These are phyloP conservation scores for Tonatia bakeri DNA, from an alignment of 2,113 vertebrate species.

Conservation along the genomic window DNA sequence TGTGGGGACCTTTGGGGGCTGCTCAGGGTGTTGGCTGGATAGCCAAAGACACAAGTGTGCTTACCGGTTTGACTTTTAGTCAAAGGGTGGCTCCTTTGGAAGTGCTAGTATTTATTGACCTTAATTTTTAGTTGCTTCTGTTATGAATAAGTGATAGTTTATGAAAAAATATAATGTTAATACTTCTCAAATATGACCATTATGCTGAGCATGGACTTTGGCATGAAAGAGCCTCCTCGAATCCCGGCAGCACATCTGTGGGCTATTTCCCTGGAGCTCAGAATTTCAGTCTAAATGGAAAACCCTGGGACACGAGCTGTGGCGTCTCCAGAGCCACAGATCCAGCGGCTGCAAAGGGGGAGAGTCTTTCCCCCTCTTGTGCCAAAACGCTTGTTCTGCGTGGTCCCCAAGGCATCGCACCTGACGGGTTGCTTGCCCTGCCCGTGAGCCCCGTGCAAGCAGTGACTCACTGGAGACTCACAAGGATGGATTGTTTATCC, in stretches of 20 bases:
- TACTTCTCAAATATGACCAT: conserved; percentile 36
- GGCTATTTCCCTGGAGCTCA: conserved; percentile 62
- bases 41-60: not conserved
- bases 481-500: not conserved
- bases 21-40: not conserved
- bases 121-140: conserved; percentile 39
- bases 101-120: not conserved
- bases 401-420: conserved; percentile 47
- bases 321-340: conserved; percentile 62
- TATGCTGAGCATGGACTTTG: conserved; percentile 16
- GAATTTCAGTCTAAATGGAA: conserved; percentile 62
- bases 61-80: not conserved
- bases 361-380: conserved; percentile 29
- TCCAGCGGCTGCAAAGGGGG: conserved; percentile 59
- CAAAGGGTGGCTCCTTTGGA: not conserved
- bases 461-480: not conserved
- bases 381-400: conserved; percentile 32
- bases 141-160: conserved; percentile 17
- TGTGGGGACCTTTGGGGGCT: not conserved
- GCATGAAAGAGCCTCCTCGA: not conserved
- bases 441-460: not conserved
- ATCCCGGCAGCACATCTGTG: conserved; percentile 59
- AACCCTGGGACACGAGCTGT: conserved; percentile 43
- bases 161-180: conserved; percentile 6
- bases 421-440: conserved; percentile 21